Conservation (phyloP, 1,140 invertebrate species). For the Diprion similis region DNA sequence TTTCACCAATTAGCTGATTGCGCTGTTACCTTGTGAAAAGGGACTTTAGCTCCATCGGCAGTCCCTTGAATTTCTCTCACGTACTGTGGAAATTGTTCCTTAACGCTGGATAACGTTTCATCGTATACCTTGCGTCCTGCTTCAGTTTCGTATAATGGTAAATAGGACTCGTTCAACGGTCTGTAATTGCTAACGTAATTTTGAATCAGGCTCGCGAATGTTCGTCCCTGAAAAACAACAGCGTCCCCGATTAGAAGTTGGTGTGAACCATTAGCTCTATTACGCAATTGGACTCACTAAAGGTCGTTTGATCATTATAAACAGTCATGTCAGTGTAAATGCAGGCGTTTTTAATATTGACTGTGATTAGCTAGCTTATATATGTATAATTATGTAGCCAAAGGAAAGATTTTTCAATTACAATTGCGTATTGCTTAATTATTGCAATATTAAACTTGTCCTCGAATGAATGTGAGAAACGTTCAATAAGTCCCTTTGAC, state of each 20-base stretch:
- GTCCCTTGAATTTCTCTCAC: slow-evolving; percentile 82
- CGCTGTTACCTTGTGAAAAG: slow-evolving; percentile 76
- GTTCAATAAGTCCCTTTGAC: no score
- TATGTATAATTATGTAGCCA: not conserved
- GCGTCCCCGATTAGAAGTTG: not conserved
- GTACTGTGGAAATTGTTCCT: slow-evolving; percentile 80
- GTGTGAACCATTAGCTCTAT: slow-evolving; percentile 11
- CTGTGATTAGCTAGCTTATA: no score
- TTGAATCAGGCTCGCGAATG: slow-evolving; percentile 76
- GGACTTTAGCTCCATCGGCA: slow-evolving; percentile 81
- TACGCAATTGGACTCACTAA: not conserved
- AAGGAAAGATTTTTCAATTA: not conserved
- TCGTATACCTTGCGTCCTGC: slow-evolving; percentile 76
- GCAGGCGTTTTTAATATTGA: no score
- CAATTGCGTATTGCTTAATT: no score
- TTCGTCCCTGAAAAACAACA: slow-evolving; percentile 72
- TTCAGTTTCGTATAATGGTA: slow-evolving; percentile 74
- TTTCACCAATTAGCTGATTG: not conserved
- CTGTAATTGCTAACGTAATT: slow-evolving; percentile 69
- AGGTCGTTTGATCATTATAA: not conserved
- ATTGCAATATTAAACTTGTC: no score
- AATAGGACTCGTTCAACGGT: slow-evolving; percentile 71
- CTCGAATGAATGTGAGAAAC: not conserved
- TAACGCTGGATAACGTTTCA: slow-evolving; percentile 71
- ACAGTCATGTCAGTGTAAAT: not conserved